Conservation (phyloP, 2,797 vertebrate species). For the Parauchenoglanis punctatus region DNA sequence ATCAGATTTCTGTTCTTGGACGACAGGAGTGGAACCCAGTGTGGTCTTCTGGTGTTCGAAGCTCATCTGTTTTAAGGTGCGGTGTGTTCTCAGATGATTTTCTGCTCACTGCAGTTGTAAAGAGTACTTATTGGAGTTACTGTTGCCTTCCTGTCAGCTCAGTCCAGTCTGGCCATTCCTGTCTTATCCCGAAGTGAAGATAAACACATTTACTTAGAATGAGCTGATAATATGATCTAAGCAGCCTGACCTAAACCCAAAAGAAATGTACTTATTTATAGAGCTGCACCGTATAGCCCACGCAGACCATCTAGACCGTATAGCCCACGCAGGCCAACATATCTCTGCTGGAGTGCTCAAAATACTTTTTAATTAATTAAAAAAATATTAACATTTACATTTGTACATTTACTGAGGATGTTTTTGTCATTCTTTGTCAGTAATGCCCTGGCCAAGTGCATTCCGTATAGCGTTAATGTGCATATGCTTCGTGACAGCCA, state of each 20-base stretch:
- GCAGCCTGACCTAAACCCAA: neutral
- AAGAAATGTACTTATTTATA: constrained; percentile 1
- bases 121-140: neutral
- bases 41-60: no score
- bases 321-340: neutral
- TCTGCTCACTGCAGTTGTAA: neutral
- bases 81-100: neutral
- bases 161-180: neutral
- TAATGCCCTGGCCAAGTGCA: neutral
- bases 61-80: no score
- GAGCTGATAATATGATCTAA: neutral
- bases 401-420: neutral
- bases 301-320: neutral
- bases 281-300: neutral
- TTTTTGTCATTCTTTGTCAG: neutral
- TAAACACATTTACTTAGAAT: neutral
- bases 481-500: neutral
- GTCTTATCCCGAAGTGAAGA: no score
- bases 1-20: no score
- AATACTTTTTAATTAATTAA: no score
- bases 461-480: neutral
- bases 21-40: no score
- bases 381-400: neutral
- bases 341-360: neutral
- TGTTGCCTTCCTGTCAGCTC: neutral